Evolutionary conservation across 2,113 vertebrate species (phyloP).

Genomic region (Petroica traversi): DNA sequence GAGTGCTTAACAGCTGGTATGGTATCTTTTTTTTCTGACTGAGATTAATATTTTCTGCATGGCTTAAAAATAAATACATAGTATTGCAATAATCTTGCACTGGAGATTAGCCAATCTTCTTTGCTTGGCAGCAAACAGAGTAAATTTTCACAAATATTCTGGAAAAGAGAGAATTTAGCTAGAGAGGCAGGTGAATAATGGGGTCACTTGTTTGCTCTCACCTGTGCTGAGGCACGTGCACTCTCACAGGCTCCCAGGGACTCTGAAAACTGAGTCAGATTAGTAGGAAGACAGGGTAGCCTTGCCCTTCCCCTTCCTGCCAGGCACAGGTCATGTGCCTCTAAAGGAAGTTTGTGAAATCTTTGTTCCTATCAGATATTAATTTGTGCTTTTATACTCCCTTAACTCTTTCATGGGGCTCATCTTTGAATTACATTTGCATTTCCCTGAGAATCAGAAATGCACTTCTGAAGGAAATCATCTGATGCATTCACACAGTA

Average conservation of each 20-base stretch:
- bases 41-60: neutral
- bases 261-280: neutral
- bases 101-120: neutral
- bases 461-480: neutral
- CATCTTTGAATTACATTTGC: neutral
- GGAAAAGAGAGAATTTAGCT: neutral
- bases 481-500: neutral
- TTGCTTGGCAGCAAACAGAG: neutral
- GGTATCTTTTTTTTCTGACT: neutral
- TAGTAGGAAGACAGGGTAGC: neutral
- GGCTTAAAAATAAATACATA: neutral
- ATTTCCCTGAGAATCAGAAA: neutral
- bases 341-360: neutral
- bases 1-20: neutral
- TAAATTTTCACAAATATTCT: neutral
- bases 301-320: neutral
- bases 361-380: neutral
- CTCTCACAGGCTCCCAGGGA: neutral
- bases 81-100: neutral
- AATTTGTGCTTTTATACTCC: neutral
- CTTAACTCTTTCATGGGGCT: neutral
- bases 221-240: neutral
- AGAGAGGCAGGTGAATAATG: neutral
- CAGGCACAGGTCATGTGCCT: neutral
- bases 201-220: neutral